Percentiles rank a stretch among this genome's conserved stretches.
These are phyloP conservation scores for Penelope pileata DNA, from an alignment of 2,113 vertebrate species.

Conservation along the genomic window DNA sequence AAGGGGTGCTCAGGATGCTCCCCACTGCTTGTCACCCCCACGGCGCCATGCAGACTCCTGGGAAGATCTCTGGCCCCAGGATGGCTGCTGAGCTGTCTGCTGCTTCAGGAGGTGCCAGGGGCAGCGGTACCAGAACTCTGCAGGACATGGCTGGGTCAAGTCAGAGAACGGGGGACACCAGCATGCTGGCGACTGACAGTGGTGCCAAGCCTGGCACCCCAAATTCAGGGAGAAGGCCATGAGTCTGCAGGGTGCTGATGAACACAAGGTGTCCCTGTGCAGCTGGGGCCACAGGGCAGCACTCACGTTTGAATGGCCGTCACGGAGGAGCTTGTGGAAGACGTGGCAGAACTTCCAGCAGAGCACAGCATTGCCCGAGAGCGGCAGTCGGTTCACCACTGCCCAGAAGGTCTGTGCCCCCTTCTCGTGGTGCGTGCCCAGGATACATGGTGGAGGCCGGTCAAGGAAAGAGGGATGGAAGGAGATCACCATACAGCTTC, in stretches of 20 bases:
- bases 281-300: background rate
- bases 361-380: conserved; percentile 95
- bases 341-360: conserved; percentile 99
- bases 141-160: background rate
- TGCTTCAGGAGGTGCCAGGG: background rate
- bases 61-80: background rate
- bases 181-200: background rate
- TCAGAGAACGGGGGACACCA: background rate
- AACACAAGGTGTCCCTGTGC: too few relatives aligned
- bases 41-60: fast-evolving
- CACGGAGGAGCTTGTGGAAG: conserved; percentile 96
- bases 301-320: conserved; percentile 94
- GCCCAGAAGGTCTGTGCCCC: conserved; percentile 98
- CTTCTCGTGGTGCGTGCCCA: conserved; percentile 98
- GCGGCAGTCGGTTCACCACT: conserved; percentile 90
- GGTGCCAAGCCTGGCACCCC: background rate
- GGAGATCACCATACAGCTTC: fast-evolving
- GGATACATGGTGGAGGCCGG: conserved; percentile 86
- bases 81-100: background rate
- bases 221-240: background rate
- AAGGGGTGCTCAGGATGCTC: fast-evolving
- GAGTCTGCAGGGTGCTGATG: background rate
- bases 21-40: background rate
- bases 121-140: background rate
- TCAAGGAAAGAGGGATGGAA: conserved; percentile 80